Evolutionary conservation across 2,888 invertebrate genomes (phyloP), one percentile per base, ranked within the genome.

Genomic region (Coenonympha arcania): DNA sequence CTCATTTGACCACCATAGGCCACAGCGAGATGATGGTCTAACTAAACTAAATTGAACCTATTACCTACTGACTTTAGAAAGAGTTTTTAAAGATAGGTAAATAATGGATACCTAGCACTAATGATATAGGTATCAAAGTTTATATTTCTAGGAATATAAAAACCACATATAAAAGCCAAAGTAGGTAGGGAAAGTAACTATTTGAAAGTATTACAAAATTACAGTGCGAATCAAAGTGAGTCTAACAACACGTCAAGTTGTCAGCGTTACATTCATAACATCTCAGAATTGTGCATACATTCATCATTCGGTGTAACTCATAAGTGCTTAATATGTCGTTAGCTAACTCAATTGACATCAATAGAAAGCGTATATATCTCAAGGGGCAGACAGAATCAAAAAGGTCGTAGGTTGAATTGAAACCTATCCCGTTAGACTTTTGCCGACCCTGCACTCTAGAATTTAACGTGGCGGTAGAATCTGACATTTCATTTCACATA

Each of bases 201-300:
- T n/a, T n/a, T n/a, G n/a, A n/a, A n/a, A 28, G 44, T 39, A 48
- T 41, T 33, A 45, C 22, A 3, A 24, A 44, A 34, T 45, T 45
- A 45, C 45, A 52, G 22, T 34, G 28, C 40, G 45, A 34, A 26
- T 39, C 28, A 30, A 41, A 48, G 43, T 16, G 22, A 36, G 41
- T 16, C 30, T 45, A 49, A 46, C 44, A 45, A 31, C 41, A 20
- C 45, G 44, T 48, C 44, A 44, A 45, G 26, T 39, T 40, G 48
- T 52, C 52, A 45, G 5, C 33, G 20, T 13, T 22, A 6, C 15
- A 3, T 39, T 13, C 34, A 20, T 48, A 30, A 31, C 19, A 20
- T 24, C 3, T 39, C 18, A 22, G 13, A 40, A 34, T n/a, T 24
- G 8, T 9, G 18, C 8, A 8, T 13, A 42, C 30, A 42, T 40